Base-by-base conservation (phyloP, 2,113 vertebrate species). In the Brachyhypopomus gauderio region DNA sequence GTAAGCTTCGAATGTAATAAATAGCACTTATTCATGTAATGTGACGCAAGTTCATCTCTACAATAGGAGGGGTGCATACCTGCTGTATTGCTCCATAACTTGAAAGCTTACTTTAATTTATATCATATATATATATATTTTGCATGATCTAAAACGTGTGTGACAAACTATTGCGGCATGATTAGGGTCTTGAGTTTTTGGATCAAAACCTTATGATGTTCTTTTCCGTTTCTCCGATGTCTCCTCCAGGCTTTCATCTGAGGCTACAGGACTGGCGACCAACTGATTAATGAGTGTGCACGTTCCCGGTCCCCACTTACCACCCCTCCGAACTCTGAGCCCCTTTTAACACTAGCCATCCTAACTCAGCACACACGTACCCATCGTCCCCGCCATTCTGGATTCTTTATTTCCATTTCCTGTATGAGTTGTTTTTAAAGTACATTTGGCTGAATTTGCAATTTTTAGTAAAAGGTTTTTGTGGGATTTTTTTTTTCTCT, bases 201-300 rank as follows among this genome's bases (percentile, higher is more conserved):
- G 25, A 63, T 14, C 25, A 3, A 63, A 63, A 27, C 23, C 23
- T 62, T 19, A 63, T 63, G 59, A 22, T 62, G 4, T 58, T 58
- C 58, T 22, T 62, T 7, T 62, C 59, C n/a, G 7, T 63, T 27
- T 63, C 60, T 63, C 60, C 23, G 25, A 63, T 63, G 25, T 63
- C 22, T 63, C 22, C 60, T 63, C 60, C 60, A 63, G 60, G 60
- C 60, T 63, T 63, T 63, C 60, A 7, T 63, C 60, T 14, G 60
- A 63, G 60, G 60, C 60, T 27, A 63, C 60, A 63, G 60, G 60
- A 63, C 20, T 62, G 59, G 59, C 59, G 59, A 63, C 60, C 60
- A 63, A 63, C 60, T 63, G 60, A 63, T 27, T 27, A 23, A 63
- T 27, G 60, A 63, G 25, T 11, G 12, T 27, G 23, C 16, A 19